Base-by-base conservation (phyloP, 2,888 invertebrate species). In the Caenorhabditis drosophilae region DNA sequence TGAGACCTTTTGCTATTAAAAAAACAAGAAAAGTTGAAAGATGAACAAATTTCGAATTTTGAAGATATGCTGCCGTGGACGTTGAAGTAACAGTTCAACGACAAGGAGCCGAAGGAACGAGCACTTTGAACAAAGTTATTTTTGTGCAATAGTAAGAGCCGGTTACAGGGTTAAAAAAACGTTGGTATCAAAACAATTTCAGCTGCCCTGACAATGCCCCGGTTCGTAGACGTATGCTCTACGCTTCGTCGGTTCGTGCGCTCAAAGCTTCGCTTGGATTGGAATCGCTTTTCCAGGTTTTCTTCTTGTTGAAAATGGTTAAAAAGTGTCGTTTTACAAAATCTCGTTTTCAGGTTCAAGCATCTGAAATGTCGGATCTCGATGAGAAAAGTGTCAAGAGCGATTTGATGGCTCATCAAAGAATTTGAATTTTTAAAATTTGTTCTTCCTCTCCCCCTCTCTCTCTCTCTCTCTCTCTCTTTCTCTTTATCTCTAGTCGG, bases 191-290 rank as follows among this genome's bases (percentile, higher is more conserved):
- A n/a, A 6, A 25, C 20, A 31, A 16, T 57, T 81, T 46, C 62
- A 83, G 83, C 67, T 83, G 83, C 51, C 83, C 83, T 23, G 83
- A 83, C 66, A 80, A 81, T 23, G 83, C 83, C 16, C 83, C 83
- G 23, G 83, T 83, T 16, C 79, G 83, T 38, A 66, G 80, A 47
- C 81, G 83, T 44, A 83, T 83, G 83, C 75, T 83, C 51, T 83
- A 83, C 78, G 83, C 83, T 26, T 81, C 81, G 2, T 84, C 84
- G 35, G 83, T 83, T 35, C 76, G 83, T 40, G 83, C 83, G 25
- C 75, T 83, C 40, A 83, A 83, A 68, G 80, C 82, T 7, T 76
- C 81, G 1, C 76, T 83, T 41, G 83, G 83, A 16, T 69, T 83
- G 56, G 82, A 83, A 58, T 80, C 80, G 18, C 76, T 83, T 51